Base-by-base conservation (phyloP, 2,888 invertebrate species). In the Phengaris arion region DNA sequence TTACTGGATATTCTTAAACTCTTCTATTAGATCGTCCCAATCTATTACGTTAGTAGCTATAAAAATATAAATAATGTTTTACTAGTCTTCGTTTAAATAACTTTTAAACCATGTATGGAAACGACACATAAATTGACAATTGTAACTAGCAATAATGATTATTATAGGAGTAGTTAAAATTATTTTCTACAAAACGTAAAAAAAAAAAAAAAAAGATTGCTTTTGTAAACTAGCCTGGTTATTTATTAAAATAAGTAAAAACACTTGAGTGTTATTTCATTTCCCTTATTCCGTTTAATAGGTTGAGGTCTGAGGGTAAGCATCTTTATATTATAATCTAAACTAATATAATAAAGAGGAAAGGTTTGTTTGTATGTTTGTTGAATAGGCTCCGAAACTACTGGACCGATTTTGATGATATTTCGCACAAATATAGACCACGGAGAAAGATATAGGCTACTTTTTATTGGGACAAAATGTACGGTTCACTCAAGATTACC, bases 211-310 rank as follows among this genome's bases (percentile, higher is more conserved):
- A n/a, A n/a, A 89, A 88, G 89, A 85, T 85, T 84, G 88, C 89
- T 91, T 90, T 92, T 92, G 87, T 92, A 90, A 88, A 89, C 86
- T 91, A 91, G 85, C 89, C 87, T 87, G 88, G 89, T 92, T 92
- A 92, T 92, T 92, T 93, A 92, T 91, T 92, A 87, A 83, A 85
- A 86, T 91, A 91, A 90, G 89, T 89, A 89, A 91, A 91, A 88
- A 13, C 52, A 52, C 88, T 91, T 85, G 85, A 84, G 81, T 88
- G 87, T 89, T 86, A 85, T 87, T 89, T 82, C 48, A 68, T 52
- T 64, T 55, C 45, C 54, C 2, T 22, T 6, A 48, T 55, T 59
- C 8, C 55, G 55, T 54, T 70, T 76, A 35, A 13, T 13, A 6
- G n/a, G n/a, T 51, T 5, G 2, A 46, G 8, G 51, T 12, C 35